phyloP scores from a whole-genome alignment of 2,888 invertebrate genomes.

The Sphaerophoria taeniata region DNA sequence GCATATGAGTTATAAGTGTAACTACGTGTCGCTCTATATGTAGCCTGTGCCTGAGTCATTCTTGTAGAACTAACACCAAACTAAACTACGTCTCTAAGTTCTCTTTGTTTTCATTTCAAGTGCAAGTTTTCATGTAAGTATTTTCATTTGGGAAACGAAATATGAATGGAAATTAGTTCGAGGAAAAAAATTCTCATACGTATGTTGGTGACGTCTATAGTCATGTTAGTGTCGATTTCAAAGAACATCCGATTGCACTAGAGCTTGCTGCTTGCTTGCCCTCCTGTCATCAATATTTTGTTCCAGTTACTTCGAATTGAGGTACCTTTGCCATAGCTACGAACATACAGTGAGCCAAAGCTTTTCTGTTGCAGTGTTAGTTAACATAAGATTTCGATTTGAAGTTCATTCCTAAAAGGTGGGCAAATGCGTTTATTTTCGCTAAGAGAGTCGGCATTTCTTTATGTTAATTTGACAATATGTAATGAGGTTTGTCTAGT shows the following conservation, averaged over 20 bases:
- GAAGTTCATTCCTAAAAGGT: no score
- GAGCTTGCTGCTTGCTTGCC: neutral
- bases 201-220: neutral
- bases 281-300: conserved; percentile 17
- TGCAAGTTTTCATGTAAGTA: no score
- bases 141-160: neutral
- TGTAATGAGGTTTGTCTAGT: no score
- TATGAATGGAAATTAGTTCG: neutral
- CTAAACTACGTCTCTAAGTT: neutral
- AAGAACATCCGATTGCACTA: conserved; percentile 8
- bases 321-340: neutral
- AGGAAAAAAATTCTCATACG: neutral
- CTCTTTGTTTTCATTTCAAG: neutral
- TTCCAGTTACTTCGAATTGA: conserved; percentile 8
- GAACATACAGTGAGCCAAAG: neutral
- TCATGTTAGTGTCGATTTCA: neutral
- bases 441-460: no score
- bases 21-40: neutral
- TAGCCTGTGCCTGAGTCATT: conserved; percentile 23
- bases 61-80: neutral
- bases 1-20: neutral
- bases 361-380: neutral
- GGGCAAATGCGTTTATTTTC: no score
- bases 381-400: no score
- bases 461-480: no score